These are phyloP conservation scores for Nesoenas mayeri DNA, from an alignment of 2,113 vertebrate species.

Conservation along the genomic window DNA sequence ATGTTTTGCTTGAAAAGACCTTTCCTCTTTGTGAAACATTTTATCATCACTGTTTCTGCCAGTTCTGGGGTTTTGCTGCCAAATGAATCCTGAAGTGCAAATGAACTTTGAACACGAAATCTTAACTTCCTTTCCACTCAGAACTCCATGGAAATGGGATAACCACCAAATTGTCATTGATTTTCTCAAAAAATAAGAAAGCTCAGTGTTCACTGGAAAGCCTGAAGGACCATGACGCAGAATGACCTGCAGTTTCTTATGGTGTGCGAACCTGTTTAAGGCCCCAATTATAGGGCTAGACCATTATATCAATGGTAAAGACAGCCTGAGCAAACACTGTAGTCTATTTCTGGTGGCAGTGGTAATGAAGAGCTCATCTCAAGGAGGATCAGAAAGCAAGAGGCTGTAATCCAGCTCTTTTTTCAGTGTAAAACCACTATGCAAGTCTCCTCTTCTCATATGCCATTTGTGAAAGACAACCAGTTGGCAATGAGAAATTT, in stretches of 20 bases:
- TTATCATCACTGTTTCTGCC: background rate
- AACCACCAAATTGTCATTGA: background rate
- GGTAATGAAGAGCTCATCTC: background rate
- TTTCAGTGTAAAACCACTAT: background rate
- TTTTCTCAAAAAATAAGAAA: background rate
- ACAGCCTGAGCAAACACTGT: background rate
- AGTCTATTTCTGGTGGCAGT: background rate
- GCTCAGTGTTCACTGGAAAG: background rate
- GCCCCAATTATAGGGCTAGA: background rate
- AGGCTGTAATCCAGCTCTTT: background rate
- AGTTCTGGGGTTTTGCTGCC: background rate
- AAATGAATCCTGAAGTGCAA: slow-evolving; percentile 1
- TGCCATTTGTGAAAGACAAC: background rate
- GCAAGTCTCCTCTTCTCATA: background rate
- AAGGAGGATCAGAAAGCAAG: background rate
- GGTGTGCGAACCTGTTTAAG: background rate
- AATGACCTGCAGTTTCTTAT: background rate
- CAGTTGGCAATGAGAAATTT: background rate
- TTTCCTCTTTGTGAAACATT: background rate
- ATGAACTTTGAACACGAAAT: background rate
- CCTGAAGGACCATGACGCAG: background rate
- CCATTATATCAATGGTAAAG: background rate
- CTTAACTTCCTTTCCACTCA: background rate
- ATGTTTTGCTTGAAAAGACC: background rate
- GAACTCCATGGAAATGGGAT: background rate